Conservation (phyloP, 2,888 invertebrate genomes). For the Lasioglossum calceatum region DNA sequence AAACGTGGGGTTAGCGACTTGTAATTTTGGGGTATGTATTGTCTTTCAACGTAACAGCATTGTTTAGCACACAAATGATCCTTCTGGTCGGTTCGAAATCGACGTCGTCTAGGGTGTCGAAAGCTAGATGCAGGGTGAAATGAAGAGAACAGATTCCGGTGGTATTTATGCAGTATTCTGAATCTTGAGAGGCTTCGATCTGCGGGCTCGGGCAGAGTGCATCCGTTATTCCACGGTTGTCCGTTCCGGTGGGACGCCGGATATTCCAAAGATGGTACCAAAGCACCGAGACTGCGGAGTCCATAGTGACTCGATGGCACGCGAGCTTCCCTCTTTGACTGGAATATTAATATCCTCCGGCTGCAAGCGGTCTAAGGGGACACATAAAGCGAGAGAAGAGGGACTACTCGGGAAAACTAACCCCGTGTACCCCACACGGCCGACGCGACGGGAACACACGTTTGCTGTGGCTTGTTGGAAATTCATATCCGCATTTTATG, state of each 20-base stretch:
- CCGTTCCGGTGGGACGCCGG: slow-evolving; percentile 67
- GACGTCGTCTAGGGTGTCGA: not conserved
- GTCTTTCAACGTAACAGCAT: too few relatives aligned
- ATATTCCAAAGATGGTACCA: slow-evolving; percentile 74
- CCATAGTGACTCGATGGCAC: slow-evolving; percentile 65
- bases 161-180: slow-evolving; percentile 37
- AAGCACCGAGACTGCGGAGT: slow-evolving; percentile 59
- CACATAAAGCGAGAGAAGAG: slow-evolving; percentile 57
- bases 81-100: too few relatives aligned
- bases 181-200: slow-evolving; percentile 52
- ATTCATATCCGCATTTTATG: slow-evolving; percentile 43
- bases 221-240: slow-evolving; percentile 69
- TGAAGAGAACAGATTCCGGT: slow-evolving; percentile 10
- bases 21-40: too few relatives aligned
- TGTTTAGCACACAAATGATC: too few relatives aligned
- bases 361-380: slow-evolving; percentile 63
- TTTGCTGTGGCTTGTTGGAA: slow-evolving; percentile 29
- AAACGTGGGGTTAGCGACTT: too few relatives aligned
- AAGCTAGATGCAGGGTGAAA: not conserved
- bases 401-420: slow-evolving; percentile 59
- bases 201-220: slow-evolving; percentile 50
- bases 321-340: slow-evolving; percentile 69
- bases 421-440: slow-evolving; percentile 24
- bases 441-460: not conserved
- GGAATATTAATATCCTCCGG: slow-evolving; percentile 70